phyloP scores from a whole-genome alignment of 2,797 vertebrate genomes.

The Sebastes aleutianus region DNA sequence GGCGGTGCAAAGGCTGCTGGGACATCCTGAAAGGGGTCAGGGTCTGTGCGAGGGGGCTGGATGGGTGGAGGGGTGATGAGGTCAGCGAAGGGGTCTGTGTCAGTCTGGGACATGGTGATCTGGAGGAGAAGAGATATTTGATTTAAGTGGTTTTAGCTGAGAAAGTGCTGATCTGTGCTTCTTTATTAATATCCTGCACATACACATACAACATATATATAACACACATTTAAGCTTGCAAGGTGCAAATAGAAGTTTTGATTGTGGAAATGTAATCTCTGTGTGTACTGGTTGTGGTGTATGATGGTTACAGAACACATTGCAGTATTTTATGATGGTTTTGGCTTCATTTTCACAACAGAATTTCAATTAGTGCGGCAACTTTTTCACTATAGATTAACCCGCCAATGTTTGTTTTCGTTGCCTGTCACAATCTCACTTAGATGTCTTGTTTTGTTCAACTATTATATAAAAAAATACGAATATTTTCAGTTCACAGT shows the following conservation, averaged over 20 bases:
- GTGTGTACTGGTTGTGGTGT: not conserved
- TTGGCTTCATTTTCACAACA: not conserved
- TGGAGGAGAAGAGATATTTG: conserved; percentile 26
- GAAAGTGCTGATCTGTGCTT: not conserved
- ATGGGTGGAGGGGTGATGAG: conserved; percentile 10
- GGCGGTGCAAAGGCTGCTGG: conserved; percentile 3
- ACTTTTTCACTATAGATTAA: not conserved
- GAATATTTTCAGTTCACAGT: not conserved
- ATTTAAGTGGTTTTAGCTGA: not conserved
- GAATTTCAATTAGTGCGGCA: not conserved
- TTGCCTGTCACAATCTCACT: not conserved
- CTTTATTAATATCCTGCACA: not conserved
- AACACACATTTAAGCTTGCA: not conserved
- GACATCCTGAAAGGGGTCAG: conserved; percentile 30
- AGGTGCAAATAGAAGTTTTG: too few species aligned
- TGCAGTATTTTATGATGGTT: not conserved
- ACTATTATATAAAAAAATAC: not conserved
- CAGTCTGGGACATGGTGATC: conserved; percentile 79
- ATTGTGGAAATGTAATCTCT: not conserved
- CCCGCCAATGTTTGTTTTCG: not conserved
- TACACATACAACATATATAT: not conserved
- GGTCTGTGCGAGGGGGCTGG: conserved; percentile 1
- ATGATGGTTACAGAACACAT: not conserved
- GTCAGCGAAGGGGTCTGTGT: conserved; percentile 42
- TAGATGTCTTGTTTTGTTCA: not conserved